These are phyloP conservation scores for Cyprinodon diabolis DNA, from an alignment of 2,797 vertebrate genomes.

Conservation along the genomic window DNA sequence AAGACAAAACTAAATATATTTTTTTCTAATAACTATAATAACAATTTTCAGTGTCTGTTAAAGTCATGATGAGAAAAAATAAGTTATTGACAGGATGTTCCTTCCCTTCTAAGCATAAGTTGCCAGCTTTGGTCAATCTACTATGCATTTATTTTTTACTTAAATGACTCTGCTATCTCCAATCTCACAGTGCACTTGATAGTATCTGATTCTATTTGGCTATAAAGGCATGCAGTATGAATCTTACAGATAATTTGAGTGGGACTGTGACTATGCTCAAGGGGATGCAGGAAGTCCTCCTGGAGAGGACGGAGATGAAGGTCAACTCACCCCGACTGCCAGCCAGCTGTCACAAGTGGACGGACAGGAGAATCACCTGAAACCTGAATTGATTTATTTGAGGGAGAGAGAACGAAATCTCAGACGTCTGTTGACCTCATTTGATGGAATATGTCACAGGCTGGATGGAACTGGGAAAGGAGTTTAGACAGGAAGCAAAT, in stretches of 20 bases:
- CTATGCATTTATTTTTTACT: not conserved
- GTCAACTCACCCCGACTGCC: conserved; percentile 58
- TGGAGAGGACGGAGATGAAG: conserved; percentile 66
- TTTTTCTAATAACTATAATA: conserved; percentile 12
- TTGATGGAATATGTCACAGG: conserved; percentile 70
- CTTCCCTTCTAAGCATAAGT: conserved; percentile 37
- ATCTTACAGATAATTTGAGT: conserved; percentile 45
- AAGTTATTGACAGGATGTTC: conserved; percentile 42
- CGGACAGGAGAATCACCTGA: conserved; percentile 72
- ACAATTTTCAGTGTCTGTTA: conserved; percentile 18
- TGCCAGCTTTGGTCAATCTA: conserved; percentile 11
- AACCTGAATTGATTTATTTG: conserved; percentile 78
- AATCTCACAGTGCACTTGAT: conserved; percentile 24
- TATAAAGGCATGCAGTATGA: conserved; percentile 20
- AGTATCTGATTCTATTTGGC: conserved; percentile 48
- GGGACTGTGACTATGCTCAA: conserved; percentile 37
- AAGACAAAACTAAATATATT: conserved; percentile 29
- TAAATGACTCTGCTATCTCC: conserved; percentile 14
- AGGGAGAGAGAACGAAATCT: conserved; percentile 66
- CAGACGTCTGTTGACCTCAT: conserved; percentile 76
- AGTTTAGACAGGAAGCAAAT: conserved; percentile 59
- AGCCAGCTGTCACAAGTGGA: conserved; percentile 69
- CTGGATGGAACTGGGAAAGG: conserved; percentile 50
- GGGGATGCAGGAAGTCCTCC: conserved; percentile 44
- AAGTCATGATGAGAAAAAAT: conserved; percentile 27